phyloP scores from a whole-genome alignment of 30 jellyfish, hydroid and myxozoan species.

The Pelagia noctiluca region DNA sequence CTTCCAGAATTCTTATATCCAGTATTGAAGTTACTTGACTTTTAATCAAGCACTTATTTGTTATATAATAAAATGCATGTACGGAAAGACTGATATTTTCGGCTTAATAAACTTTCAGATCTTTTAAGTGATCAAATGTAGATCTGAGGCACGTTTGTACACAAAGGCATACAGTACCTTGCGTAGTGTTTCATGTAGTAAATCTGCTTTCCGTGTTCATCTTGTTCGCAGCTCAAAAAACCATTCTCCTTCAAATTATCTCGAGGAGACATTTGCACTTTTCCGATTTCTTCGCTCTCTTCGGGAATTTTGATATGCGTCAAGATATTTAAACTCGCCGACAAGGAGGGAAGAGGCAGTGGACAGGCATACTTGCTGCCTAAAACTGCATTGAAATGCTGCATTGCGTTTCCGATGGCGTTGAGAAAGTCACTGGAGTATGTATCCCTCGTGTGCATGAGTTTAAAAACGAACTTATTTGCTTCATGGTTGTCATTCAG shows the following conservation, averaged over 20 bases:
- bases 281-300: constrained; percentile 3
- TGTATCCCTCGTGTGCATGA: constrained; percentile 16
- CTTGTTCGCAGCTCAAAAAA: background rate
- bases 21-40: no score
- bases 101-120: background rate
- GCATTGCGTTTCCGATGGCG: background rate
- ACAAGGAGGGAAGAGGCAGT: background rate
- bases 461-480: constrained; percentile 14
- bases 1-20: no score
- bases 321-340: constrained; percentile 5
- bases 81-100: no score
- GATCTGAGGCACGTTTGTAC: background rate
- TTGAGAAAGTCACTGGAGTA: background rate
- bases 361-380: background rate
- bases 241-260: constrained; percentile 18
- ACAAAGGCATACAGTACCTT: background rate
- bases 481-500: background rate
- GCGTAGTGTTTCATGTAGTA: constrained; percentile 9
- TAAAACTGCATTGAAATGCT: background rate
- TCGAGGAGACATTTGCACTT: background rate
- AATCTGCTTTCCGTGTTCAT: background rate
- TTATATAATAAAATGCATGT: no score
- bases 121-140: background rate
- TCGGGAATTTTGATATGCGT: constrained; percentile 20
- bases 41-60: no score